These are phyloP conservation scores for Oceanodroma tethys DNA, from an alignment of 2,113 vertebrate genomes.

Conservation along the genomic window DNA sequence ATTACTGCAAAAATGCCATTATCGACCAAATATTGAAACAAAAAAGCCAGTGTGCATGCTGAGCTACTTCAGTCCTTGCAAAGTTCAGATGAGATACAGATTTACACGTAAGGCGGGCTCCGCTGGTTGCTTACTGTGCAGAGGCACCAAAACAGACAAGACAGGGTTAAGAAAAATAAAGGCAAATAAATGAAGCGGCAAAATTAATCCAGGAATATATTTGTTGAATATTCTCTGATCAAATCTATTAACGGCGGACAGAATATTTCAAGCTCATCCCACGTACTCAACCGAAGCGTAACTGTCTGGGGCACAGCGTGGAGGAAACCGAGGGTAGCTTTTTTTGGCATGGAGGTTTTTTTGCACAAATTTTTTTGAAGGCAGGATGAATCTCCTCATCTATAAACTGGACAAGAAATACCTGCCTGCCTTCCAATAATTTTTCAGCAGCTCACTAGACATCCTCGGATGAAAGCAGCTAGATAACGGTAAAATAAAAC, in stretches of 20 bases:
- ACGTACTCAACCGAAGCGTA: background rate
- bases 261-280: background rate
- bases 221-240: background rate
- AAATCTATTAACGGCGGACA: background rate
- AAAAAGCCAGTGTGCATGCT: background rate
- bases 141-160: background rate
- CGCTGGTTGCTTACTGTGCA: background rate
- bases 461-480: background rate
- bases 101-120: background rate
- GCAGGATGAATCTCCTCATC: background rate
- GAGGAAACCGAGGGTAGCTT: rapidly evolving
- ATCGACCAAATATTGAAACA: background rate
- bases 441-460: background rate
- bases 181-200: background rate
- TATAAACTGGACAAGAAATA: background rate
- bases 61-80: background rate
- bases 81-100: background rate
- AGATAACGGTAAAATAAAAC: conserved; percentile 6
- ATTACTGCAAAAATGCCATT: background rate
- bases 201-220: background rate
- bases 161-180: background rate
- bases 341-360: background rate
- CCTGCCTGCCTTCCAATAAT: background rate
- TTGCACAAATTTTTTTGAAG: background rate
- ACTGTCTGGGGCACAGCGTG: background rate